Conservation (phyloP, 2,113 vertebrate species). For the Macroglossus sobrinus region DNA sequence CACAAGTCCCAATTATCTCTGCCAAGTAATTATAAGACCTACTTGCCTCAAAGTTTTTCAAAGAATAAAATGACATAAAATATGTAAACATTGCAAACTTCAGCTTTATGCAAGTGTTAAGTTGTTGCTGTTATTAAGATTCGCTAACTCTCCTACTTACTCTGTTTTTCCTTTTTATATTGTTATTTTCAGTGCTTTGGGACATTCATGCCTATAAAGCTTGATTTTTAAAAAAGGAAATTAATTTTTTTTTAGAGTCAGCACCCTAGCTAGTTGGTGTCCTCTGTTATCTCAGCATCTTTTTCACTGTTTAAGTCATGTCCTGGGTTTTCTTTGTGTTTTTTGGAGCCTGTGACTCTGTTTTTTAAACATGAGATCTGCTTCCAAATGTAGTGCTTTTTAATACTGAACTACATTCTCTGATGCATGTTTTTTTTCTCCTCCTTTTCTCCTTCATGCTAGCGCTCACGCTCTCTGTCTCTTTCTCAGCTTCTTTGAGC, state of each 20-base stretch:
- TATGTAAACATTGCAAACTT: not conserved
- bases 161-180: not conserved
- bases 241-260: not conserved
- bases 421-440: not conserved
- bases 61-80: not conserved
- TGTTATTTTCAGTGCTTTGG: not conserved
- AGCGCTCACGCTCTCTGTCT: too few relatives aligned
- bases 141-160: not conserved
- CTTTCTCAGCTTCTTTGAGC: not conserved
- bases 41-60: not conserved
- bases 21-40: not conserved
- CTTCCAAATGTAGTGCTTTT: not conserved
- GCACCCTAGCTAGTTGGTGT: not conserved
- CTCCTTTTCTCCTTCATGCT: too few relatives aligned
- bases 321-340: not conserved
- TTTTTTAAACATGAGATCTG: not conserved
- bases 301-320: not conserved
- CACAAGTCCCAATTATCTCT: not conserved
- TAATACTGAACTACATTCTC: not conserved
- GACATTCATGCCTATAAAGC: not conserved
- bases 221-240: not conserved
- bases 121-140: not conserved
- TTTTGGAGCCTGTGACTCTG: not conserved
- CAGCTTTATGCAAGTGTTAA: not conserved
- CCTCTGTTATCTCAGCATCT: not conserved